Base-by-base conservation (phyloP, 2,888 invertebrate genomes). In the Micropterix aruncella region DNA sequence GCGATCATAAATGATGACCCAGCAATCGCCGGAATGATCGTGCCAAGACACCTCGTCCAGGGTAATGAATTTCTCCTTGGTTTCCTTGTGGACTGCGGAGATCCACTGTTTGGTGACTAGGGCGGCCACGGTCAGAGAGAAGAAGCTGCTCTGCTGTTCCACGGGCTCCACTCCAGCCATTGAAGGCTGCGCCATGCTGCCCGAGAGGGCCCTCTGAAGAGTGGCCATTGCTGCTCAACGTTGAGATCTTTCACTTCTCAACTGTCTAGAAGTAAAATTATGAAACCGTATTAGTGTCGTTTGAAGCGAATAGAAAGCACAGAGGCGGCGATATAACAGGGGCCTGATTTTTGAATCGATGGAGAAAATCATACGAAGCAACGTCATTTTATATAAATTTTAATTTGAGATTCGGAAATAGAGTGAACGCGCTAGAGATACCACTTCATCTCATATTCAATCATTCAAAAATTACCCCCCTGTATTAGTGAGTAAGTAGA, bases 1-100 rank as follows among this genome's bases (percentile, higher is more conserved):
- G 46, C 83, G 79, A 65, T 92, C 90, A 60, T 84, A 86, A 40
- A 92, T 77, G n/a, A 87, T 77, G 42, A 90, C 71, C 91, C 91
- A 91, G 61, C 90, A 91, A 57, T 88, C 85, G 12, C 73, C 61
- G 3, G 62, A 60, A 15, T 73, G 70, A 57, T 88, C 88, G 57
- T 91, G 91, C 56, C 74, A 74, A 3, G 82, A 71, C 2, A 91
- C 83, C 63, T 90, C 82, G 42, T 80, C 75, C 43, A 91, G 65
- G n/a, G 75, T 72, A 44, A 85, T 80, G 37, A 64, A 61, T 19
- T 65, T 62, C 42, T 71, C 67, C n/a, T 15, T 61, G 47, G 65
- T 63, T 64, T 65, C 17, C n/a, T 37, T 14, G 15, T 38, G 44
- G 1, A 61, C 59, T 2, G 17, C 62, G 64, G 0, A 64, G 63